Evolutionary conservation across 2,113 vertebrate species (phyloP).

Genomic region (Salvator merianae): DNA sequence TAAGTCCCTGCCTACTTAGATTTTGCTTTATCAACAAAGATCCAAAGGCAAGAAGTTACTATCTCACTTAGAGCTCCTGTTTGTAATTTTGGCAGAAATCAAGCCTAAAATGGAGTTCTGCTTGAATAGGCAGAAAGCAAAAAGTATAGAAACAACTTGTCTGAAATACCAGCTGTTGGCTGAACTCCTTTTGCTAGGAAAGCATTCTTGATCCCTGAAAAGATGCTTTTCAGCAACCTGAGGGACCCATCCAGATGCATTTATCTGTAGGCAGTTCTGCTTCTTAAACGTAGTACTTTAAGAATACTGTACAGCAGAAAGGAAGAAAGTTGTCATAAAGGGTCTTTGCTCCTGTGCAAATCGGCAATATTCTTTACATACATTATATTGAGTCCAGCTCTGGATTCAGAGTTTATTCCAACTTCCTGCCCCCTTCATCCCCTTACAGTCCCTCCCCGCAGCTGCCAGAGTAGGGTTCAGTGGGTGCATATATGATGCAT

Average conservation of each 20-base stretch:
- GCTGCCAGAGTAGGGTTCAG: no score
- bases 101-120: neutral
- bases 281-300: conserved; percentile 21
- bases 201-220: neutral
- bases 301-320: neutral
- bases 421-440: no score
- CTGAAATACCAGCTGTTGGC: neutral
- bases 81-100: neutral
- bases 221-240: neutral
- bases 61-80: neutral
- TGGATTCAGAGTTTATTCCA: no score
- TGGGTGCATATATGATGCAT: no score
- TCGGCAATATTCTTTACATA: neutral
- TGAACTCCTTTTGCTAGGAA: neutral
- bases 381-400: neutral
- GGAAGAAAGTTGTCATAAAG: neutral
- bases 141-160: neutral
- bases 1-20: neutral
- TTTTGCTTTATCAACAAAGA: neutral
- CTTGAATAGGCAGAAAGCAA: conserved; percentile 18
- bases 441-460: no score
- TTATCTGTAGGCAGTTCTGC: neutral
- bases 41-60: neutral
- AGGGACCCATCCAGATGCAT: conserved; percentile 9
- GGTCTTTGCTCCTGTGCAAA: neutral